Percentiles rank a stretch among this genome's conserved stretches.
Evolutionary conservation across 2,113 vertebrate species (phyloP).

Genomic region (Hypocryptadius cinnamomeus): DNA sequence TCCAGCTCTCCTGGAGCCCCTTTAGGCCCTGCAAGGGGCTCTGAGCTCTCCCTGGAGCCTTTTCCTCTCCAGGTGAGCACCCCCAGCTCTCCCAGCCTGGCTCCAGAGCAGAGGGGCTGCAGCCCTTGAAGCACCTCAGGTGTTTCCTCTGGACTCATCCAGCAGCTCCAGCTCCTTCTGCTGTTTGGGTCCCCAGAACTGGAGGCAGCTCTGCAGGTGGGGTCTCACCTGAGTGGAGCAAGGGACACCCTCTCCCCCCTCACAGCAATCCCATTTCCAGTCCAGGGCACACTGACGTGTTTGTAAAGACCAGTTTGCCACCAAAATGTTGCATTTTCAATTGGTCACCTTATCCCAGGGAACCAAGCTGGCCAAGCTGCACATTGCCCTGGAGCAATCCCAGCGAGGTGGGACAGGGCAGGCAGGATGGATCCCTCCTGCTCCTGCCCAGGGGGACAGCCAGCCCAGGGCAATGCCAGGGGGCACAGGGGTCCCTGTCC

Average conservation of each 20-base stretch:
- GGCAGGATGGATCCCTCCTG: not conserved
- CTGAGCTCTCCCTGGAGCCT: not conserved
- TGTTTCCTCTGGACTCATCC: not conserved
- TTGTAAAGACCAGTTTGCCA: not conserved
- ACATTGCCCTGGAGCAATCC: not conserved
- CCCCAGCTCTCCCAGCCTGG: not conserved
- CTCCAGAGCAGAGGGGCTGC: not conserved
- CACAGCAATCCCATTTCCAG: not conserved
- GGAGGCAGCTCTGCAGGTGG: not conserved
- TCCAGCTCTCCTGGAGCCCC: not conserved
- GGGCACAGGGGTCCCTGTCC: not conserved
- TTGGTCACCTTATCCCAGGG: not conserved
- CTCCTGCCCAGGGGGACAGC: not conserved
- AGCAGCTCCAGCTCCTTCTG: not conserved
- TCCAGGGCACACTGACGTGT: not conserved
- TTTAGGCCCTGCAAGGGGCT: not conserved
- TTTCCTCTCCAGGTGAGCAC: not conserved
- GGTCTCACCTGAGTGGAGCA: not conserved
- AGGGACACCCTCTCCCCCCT: not conserved
- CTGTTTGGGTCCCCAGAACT: not conserved
- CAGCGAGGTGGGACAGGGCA: rapidly evolving
- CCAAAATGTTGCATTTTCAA: not conserved
- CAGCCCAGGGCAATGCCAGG: not conserved
- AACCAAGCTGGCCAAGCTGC: not conserved
- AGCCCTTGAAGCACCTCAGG: rapidly evolving